Evolutionary conservation across 2,888 invertebrate genomes (phyloP).

Genomic region (Lasioglossum calceatum): DNA sequence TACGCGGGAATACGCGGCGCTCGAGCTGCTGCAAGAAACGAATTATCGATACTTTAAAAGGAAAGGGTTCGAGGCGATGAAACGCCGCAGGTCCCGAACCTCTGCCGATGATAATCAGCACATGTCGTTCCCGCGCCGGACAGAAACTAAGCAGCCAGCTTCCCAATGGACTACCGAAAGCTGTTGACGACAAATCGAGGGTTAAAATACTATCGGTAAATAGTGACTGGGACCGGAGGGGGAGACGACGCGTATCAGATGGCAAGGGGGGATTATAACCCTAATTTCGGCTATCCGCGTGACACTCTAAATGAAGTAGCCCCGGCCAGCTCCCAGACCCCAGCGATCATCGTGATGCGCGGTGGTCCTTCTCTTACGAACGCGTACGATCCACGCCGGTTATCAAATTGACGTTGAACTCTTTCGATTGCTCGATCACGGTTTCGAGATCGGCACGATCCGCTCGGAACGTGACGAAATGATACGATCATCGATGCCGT

Average conservation of each 20-base stretch:
- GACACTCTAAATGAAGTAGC: constrained; percentile 71
- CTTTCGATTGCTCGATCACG: constrained; percentile 11
- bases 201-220: constrained; percentile 84
- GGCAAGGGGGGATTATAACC: constrained; percentile 83
- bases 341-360: constrained; percentile 38
- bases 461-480: neutral
- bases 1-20: constrained; percentile 6
- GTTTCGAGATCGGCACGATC: neutral
- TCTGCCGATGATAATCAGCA: constrained; percentile 60
- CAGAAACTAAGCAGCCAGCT: constrained; percentile 57
- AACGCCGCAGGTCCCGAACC: constrained; percentile 20
- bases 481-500: neutral
- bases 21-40: constrained; percentile 13
- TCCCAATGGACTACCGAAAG: constrained; percentile 81
- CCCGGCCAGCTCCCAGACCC: constrained; percentile 42
- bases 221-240: constrained; percentile 72
- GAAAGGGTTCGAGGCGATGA: constrained; percentile 23
- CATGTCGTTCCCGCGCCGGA: constrained; percentile 64
- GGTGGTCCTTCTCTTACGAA: neutral
- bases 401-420: constrained; percentile 26
- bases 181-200: constrained; percentile 85
- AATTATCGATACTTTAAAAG: constrained; percentile 49
- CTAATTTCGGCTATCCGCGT: constrained; percentile 81
- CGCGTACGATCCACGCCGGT: neutral
- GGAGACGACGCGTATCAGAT: constrained; percentile 77